phyloP scores from a whole-genome alignment of 2,888 invertebrate genomes.

The Drosophila nr. perissopoda region DNA sequence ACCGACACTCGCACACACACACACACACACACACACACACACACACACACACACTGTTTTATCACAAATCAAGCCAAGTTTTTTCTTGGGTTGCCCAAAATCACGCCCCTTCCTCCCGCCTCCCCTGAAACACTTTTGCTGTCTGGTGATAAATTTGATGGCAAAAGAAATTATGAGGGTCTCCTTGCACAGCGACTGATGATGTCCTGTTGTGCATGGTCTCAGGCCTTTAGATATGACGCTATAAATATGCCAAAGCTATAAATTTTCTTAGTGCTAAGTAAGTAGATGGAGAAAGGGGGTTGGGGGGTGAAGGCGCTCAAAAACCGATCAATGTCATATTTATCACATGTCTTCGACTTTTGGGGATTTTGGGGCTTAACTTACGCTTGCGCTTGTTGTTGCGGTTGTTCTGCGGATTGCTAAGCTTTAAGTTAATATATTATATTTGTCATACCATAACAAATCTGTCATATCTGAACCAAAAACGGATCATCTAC shows the following conservation, averaged over 20 bases:
- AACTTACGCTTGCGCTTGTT: constrained; percentile 11
- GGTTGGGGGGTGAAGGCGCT: constrained; percentile 40
- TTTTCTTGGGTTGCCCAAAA: constrained; percentile 51
- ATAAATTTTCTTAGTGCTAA: constrained; percentile 68
- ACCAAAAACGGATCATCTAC: not conserved
- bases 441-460: not conserved
- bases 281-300: not conserved
- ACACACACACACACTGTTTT: constrained; percentile 61
- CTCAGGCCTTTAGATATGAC: constrained; percentile 65
- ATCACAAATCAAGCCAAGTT: constrained; percentile 81
- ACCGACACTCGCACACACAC: no score
- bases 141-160: constrained; percentile 78
- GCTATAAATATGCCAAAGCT: constrained; percentile 76
- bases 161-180: constrained; percentile 76
- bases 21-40: not conserved
- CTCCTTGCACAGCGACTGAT: constrained; percentile 65
- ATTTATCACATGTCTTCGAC: constrained; percentile 75
- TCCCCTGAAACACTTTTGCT: constrained; percentile 42
- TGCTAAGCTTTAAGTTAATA: constrained; percentile 29
- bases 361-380: constrained; percentile 10
- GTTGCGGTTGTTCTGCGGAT: constrained; percentile 33
- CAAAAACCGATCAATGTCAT: constrained; percentile 82
- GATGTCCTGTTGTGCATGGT: constrained; percentile 75
- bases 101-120: constrained; percentile 65
- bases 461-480: constrained; percentile 3